Evolutionary conservation across 2,113 vertebrate genomes (phyloP).

Genomic region (Cyprinodon variegatus): DNA sequence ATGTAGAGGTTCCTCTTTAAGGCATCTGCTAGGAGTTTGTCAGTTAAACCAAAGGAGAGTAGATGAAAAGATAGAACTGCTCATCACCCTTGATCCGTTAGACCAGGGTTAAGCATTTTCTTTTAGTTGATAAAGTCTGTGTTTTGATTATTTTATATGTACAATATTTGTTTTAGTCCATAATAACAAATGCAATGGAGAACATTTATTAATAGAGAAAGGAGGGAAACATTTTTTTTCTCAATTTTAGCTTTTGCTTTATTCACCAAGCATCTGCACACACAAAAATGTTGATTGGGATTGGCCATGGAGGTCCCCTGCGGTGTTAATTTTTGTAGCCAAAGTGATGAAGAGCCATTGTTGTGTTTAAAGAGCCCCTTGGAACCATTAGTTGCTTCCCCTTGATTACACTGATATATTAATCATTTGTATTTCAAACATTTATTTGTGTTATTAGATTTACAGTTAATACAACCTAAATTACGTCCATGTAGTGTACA

Average conservation of each 20-base stretch:
- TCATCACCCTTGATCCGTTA: too few species aligned
- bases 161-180: too few species aligned
- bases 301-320: too few species aligned
- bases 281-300: too few species aligned
- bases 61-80: not conserved
- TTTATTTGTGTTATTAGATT: not conserved
- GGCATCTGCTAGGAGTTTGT: not conserved
- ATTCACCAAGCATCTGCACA: not conserved
- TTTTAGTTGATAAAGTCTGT: too few species aligned
- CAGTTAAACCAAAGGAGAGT: not conserved
- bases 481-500: not conserved
- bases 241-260: not conserved
- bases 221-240: not conserved
- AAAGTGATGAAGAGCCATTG: too few species aligned
- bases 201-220: not conserved
- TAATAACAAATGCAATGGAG: not conserved
- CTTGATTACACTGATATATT: too few species aligned
- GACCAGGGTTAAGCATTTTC: not conserved
- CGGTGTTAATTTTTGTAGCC: too few species aligned
- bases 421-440: not conserved
- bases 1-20: not conserved
- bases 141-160: too few species aligned
- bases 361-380: too few species aligned
- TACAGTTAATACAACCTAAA: not conserved
- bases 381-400: too few species aligned